These are phyloP conservation scores for Dicyema japonicum DNA, from an alignment of 1,140 invertebrate species.

Conservation along the genomic window DNA sequence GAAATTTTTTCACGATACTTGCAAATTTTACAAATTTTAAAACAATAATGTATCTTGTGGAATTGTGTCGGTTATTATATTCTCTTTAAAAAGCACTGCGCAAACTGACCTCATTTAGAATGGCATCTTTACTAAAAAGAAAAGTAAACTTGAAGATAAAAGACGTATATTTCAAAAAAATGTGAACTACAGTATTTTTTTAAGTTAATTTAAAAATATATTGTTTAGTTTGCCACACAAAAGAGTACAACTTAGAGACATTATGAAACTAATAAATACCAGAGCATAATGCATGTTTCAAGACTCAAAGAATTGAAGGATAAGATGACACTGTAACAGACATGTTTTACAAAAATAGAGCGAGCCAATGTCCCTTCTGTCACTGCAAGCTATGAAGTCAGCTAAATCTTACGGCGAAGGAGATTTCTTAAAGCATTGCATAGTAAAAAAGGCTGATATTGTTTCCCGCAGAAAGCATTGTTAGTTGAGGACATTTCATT, in stretches of 20 bases:
- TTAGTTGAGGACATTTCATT: slow-evolving; percentile 3
- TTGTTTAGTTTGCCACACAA: slow-evolving; percentile 1
- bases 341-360: too few relatives aligned
- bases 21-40: too few relatives aligned
- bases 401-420: slow-evolving; percentile 1
- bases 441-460: slow-evolving; percentile 2
- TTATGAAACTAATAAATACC: background rate
- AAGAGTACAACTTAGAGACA: slow-evolving; percentile 2
- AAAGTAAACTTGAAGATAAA: slow-evolving; percentile 1
- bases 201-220: slow-evolving; percentile 1
- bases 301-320: too few relatives aligned
- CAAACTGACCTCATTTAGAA: too few relatives aligned
- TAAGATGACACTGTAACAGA: too few relatives aligned
- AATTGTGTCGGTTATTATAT: too few relatives aligned
- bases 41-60: too few relatives aligned
- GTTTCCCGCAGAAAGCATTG: background rate
- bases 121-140: slow-evolving; percentile 1
- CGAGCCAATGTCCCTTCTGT: background rate
- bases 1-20: too few relatives aligned
- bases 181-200: slow-evolving; percentile 3
- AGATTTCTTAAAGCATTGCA: slow-evolving; percentile 2
- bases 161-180: slow-evolving; percentile 1
- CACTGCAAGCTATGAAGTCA: too few relatives aligned
- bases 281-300: slow-evolving; percentile 2
- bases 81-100: too few relatives aligned